These are phyloP conservation scores for Meriones psammophilus DNA, from an alignment of 2,797 vertebrate genomes.

Conservation along the genomic window DNA sequence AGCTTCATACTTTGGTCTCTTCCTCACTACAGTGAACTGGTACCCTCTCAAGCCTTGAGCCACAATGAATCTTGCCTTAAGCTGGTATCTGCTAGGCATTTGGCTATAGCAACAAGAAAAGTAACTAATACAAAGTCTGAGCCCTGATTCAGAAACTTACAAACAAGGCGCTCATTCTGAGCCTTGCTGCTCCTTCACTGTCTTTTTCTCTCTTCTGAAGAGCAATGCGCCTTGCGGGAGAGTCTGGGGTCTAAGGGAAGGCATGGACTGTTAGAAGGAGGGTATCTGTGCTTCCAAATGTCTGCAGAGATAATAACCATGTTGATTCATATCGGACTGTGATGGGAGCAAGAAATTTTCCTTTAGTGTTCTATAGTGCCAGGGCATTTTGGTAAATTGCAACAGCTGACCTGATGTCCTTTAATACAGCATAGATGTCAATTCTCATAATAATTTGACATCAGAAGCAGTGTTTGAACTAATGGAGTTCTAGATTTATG, in stretches of 20 bases:
- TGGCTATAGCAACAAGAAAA: background rate
- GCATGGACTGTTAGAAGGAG: background rate
- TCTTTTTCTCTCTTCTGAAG: background rate
- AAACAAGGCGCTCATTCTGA: background rate
- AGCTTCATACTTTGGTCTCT: background rate
- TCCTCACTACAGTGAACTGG: background rate
- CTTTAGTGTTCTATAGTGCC: background rate
- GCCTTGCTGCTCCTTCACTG: background rate
- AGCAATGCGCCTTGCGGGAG: background rate
- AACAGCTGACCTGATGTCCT: background rate
- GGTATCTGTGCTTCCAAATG: background rate
- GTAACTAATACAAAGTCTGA: background rate
- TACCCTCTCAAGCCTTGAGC: background rate
- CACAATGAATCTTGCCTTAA: background rate
- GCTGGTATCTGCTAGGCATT: background rate
- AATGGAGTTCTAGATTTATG: background rate
- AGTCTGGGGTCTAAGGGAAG: background rate
- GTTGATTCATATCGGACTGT: background rate
- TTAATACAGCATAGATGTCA: background rate
- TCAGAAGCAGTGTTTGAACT: slow-evolving; percentile 23
- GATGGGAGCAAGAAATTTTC: slow-evolving; percentile 20
- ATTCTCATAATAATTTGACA: slow-evolving; percentile 29
- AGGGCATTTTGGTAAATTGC: background rate
- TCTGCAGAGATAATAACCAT: background rate
- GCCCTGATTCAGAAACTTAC: background rate